Evolutionary conservation across 2,888 invertebrate species (phyloP).

Genomic region (Diarsia rubi): DNA sequence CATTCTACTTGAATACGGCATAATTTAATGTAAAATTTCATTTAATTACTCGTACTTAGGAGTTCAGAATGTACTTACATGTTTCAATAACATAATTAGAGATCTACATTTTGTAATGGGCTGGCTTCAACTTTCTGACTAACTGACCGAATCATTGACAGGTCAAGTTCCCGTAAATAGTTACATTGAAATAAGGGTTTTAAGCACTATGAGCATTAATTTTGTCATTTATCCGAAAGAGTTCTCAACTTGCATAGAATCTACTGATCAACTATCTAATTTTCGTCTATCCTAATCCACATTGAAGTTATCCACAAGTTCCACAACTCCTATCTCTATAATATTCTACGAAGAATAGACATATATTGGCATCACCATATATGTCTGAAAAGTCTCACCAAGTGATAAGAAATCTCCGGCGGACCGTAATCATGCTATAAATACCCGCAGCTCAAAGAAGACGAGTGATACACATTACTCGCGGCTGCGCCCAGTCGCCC

Average conservation of each 20-base stretch:
- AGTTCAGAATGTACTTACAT: neutral
- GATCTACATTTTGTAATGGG: neutral
- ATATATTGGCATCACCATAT: neutral
- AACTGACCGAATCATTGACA: neutral
- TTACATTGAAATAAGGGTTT: neutral
- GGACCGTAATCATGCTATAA: conserved; percentile 46
- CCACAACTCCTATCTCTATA: neutral
- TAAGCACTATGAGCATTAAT: neutral
- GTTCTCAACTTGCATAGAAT: neutral
- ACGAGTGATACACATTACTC: conserved; percentile 63
- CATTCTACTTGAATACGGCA: conserved; percentile 64
- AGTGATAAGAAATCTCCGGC: conserved; percentile 1
- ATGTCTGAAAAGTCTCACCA: neutral
- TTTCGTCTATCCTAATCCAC: neutral
- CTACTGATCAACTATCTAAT: neutral
- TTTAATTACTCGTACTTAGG: neutral
- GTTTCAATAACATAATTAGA: conserved; percentile 1
- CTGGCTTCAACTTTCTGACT: neutral
- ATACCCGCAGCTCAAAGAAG: conserved; percentile 51
- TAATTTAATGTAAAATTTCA: conserved; percentile 26
- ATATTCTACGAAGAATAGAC: neutral
- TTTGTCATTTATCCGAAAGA: neutral
- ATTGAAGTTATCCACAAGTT: neutral
- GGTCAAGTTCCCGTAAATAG: neutral
- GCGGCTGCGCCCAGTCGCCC: conserved; percentile 79